Evolutionary conservation across 2,113 vertebrate genomes (phyloP).

Genomic region (Pituophis catenifer): DNA sequence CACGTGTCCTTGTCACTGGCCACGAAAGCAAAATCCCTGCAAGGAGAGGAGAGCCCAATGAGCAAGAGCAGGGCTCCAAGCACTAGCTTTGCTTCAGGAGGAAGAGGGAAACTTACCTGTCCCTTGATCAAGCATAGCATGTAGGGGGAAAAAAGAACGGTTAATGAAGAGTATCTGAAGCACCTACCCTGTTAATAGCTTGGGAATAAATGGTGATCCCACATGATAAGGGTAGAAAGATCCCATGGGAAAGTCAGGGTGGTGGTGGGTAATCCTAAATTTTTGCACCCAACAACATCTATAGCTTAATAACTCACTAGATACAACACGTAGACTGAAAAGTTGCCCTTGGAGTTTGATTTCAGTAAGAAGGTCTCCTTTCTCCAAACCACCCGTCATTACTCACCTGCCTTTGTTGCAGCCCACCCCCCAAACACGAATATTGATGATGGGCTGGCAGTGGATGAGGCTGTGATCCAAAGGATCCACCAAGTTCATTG

Average conservation of each 20-base stretch:
- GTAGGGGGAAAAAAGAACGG: slow-evolving; percentile 47
- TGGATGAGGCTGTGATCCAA: slow-evolving; percentile 88
- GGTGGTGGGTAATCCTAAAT: neutral
- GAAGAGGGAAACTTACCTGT: slow-evolving; percentile 64
- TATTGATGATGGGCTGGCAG: slow-evolving; percentile 91
- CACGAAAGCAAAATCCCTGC: slow-evolving; percentile 94
- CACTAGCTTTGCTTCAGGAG: neutral
- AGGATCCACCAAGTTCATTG: slow-evolving; percentile 88
- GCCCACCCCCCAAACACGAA: slow-evolving; percentile 96
- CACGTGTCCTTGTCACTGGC: slow-evolving; percentile 94
- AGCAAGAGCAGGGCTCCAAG: neutral
- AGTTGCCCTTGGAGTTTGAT: neutral
- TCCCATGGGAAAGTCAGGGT: neutral
- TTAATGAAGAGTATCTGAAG: slow-evolving; percentile 18
- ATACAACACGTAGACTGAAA: neutral
- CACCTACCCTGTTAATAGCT: fast-evolving
- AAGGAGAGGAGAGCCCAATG: slow-evolving; percentile 43
- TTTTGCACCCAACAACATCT: neutral
- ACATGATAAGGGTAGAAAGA: neutral
- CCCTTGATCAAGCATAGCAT: slow-evolving; percentile 65
- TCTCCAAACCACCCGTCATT: slow-evolving; percentile 45
- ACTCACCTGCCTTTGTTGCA: slow-evolving; percentile 94
- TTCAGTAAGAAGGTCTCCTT: neutral
- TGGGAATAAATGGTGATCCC: neutral
- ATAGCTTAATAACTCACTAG: neutral